Base-by-base conservation (phyloP, 2,113 vertebrate genomes). In the Hypocryptadius cinnamomeus region DNA sequence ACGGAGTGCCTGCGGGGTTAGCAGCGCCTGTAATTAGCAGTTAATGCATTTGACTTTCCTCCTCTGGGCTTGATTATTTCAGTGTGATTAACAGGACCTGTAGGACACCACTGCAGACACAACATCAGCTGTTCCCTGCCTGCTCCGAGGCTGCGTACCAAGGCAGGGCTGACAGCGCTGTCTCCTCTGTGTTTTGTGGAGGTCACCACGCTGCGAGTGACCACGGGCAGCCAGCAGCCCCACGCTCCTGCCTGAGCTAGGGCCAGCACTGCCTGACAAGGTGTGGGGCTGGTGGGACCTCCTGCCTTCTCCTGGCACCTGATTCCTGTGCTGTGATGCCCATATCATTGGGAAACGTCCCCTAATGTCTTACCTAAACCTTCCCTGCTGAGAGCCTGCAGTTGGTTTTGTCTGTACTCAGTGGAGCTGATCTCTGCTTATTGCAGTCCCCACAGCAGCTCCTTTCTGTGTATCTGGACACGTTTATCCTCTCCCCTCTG, bases 11-110 rank as follows among this genome's bases (percentile, higher is more conserved):
- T 25, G 48, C 15, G 42, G 68, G 63, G 13, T 85, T 61, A 77
- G 37, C 42, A 1, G 44, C 0, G 13, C 59, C 79, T 57, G 53
- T 79, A 92, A 88, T 93, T 90, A 92, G 37, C 35, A 69, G 35
- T 86, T 93, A 90, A 92, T 85, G 64, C 68, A 33, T 88, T 92
- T 77, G 79, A 77, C 72, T 94, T 78, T 78, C 64, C 54, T 86
- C 73, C 76, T 54, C 71, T 9, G 12, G 64, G 79, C 42, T 92
- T 88, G 86, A 85, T 92, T 93, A 90, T 86, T 95, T 86, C 54
- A 24, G 48, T 25, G 48, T 88, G 83, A 92, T 90, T 92, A 94
- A 65, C 68, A 45, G 71, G 59, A 83, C 68, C 45, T 25, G 50
- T 51, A 95, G 70, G 48, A 85, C 71, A 44, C 45, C 10, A 0